These are phyloP conservation scores for Caenorhabditis remanei DNA, from an alignment of 1,140 invertebrate genomes.

Conservation along the genomic window DNA sequence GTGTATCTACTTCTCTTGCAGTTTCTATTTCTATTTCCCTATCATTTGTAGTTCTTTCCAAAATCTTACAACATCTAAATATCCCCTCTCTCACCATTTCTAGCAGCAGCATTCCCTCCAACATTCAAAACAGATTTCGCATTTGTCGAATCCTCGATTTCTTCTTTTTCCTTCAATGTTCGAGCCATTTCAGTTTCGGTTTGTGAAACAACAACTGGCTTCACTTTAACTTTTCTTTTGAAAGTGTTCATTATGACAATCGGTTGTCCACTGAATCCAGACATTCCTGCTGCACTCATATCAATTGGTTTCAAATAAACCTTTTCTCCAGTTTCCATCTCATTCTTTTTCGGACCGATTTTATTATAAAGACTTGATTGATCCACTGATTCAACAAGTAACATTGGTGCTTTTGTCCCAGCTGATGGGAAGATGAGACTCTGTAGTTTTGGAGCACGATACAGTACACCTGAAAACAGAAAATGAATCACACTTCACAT, in stretches of 20 bases:
- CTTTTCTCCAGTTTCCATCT: constrained; percentile 33
- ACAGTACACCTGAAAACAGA: neutral
- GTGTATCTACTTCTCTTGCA: too few species aligned
- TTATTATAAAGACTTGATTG: neutral
- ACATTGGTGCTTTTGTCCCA: constrained; percentile 1
- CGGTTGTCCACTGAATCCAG: constrained; percentile 1
- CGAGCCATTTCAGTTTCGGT: constrained; percentile 16
- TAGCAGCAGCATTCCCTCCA: neutral
- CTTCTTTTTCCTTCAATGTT: constrained; percentile 7
- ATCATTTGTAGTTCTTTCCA: too few species aligned
- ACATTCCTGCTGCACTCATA: neutral
- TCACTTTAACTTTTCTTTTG: constrained; percentile 39
- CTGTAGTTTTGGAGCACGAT: constrained; percentile 17
- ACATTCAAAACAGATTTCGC: neutral
- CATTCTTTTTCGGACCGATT: constrained; percentile 6
- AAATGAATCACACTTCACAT: neutral
- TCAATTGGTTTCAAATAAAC: constrained; percentile 33
- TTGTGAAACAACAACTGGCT: constrained; percentile 28
- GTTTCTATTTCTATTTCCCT: too few species aligned
- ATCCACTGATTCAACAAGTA: constrained; percentile 12
- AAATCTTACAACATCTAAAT: too few species aligned
- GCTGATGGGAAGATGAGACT: constrained; percentile 21
- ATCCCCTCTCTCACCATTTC: neutral
- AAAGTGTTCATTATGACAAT: constrained; percentile 11
- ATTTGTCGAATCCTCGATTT: neutral